These are phyloP conservation scores for Pelosia muscerda DNA, from an alignment of 2,888 invertebrate species.

Conservation along the genomic window DNA sequence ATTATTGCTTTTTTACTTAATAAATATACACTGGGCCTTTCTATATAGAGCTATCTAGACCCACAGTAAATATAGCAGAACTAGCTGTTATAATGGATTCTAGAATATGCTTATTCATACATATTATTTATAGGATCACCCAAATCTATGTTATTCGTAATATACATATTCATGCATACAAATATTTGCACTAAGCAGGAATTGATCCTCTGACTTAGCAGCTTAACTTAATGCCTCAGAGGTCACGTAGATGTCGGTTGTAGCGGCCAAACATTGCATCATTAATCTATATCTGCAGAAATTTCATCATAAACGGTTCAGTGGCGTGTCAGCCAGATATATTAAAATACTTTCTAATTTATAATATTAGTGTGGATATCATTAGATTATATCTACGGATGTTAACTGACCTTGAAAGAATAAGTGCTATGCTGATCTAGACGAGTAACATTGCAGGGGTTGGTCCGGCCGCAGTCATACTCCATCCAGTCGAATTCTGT, in stretches of 20 bases:
- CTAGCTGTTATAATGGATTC: neutral
- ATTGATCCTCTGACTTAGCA: neutral
- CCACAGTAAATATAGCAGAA: neutral
- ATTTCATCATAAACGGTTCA: no score
- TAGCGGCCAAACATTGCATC: no score
- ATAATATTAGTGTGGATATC: no score
- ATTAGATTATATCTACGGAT: no score
- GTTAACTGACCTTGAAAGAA: conserved; percentile 90
- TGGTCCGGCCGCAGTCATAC: conserved; percentile 93
- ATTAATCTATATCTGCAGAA: no score
- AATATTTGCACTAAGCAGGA: neutral
- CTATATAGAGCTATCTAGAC: no score
- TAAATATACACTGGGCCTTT: neutral
- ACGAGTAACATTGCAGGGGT: conserved; percentile 95
- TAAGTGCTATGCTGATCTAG: conserved; percentile 95
- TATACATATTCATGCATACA: neutral
- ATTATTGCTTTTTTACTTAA: neutral
- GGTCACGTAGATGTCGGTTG: neutral
- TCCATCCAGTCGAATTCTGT: conserved; percentile 92
- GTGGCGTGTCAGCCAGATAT: no score
- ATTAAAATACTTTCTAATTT: no score
- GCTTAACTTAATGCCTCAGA: neutral
- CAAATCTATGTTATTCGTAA: neutral
- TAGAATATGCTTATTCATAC: neutral
- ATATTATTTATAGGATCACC: neutral